Percentiles rank a stretch among this genome's conserved stretches.
phyloP scores from a whole-genome alignment of 2,113 vertebrate species.

The Tragelaphus imberbis region DNA sequence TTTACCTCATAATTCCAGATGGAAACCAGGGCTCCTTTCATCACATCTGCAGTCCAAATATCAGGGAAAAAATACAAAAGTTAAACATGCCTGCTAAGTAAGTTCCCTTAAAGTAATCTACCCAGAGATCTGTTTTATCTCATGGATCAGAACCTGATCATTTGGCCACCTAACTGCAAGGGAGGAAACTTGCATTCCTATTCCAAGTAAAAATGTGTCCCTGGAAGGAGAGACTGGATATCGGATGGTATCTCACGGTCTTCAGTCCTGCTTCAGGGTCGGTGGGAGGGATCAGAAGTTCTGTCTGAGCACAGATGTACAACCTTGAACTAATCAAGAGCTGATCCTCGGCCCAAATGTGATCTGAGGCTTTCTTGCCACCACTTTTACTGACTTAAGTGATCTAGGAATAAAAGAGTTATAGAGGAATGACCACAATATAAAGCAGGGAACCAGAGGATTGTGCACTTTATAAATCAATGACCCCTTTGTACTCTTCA shows the following conservation, averaged over 20 bases:
- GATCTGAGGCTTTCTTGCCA: not conserved
- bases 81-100: not conserved
- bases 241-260: not conserved
- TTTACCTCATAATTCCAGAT: constrained; percentile 10
- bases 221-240: not conserved
- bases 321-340: not conserved
- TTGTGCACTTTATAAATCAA: not conserved
- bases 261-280: not conserved
- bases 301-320: not conserved
- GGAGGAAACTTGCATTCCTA: not conserved
- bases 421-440: not conserved
- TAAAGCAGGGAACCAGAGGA: not conserved
- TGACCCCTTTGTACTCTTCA: constrained; percentile 14
- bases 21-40: not conserved
- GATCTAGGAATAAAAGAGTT: not conserved
- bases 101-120: not conserved
- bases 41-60: constrained; percentile 24
- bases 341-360: not conserved
- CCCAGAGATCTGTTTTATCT: not conserved
- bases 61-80: not conserved
- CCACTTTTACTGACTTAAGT: not conserved
- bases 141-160: not conserved
- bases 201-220: not conserved
- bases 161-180: not conserved
- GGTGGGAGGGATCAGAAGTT: not conserved